phyloP scores from a whole-genome alignment of 1,140 invertebrate genomes.

The Elymnias hypermnestra region DNA sequence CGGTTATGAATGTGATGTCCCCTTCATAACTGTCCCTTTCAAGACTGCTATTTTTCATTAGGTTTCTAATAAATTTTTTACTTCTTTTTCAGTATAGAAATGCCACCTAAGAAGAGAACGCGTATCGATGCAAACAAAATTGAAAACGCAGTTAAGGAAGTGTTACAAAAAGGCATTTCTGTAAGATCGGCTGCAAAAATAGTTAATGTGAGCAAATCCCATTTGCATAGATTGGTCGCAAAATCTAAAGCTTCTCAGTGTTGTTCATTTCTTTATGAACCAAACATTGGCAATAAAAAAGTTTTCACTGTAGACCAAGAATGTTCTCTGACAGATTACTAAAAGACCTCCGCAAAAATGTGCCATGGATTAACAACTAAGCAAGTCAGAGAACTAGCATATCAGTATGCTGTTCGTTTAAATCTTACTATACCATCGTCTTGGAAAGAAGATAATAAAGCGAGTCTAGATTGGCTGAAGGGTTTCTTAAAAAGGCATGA shows the following conservation, averaged over 20 bases:
- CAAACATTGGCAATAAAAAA: constrained; percentile 19
- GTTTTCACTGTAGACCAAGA: constrained; percentile 22
- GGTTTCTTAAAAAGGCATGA: constrained; percentile 19
- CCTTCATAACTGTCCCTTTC: too few species aligned
- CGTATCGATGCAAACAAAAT: constrained; percentile 8
- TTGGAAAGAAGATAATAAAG: constrained; percentile 18
- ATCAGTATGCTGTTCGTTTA: constrained; percentile 23
- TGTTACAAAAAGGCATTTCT: constrained; percentile 5
- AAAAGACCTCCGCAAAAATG: constrained; percentile 6
- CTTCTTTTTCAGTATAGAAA: neutral
- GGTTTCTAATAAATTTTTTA: neutral
- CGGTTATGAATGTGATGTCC: too few species aligned
- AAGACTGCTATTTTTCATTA: constrained; percentile 1
- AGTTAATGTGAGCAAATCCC: constrained; percentile 8
- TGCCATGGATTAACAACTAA: constrained; percentile 20
- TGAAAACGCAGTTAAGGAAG: constrained; percentile 9
- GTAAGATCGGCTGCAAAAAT: constrained; percentile 8
- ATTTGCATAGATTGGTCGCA: constrained; percentile 12
- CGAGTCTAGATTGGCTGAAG: constrained; percentile 20
- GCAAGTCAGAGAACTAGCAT: constrained; percentile 21
- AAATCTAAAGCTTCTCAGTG: constrained; percentile 10
- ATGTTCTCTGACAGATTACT: constrained; percentile 17
- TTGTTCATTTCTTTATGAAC: constrained; percentile 18
- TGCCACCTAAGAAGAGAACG: constrained; percentile 9
- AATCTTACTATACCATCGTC: constrained; percentile 10